phyloP scores from a whole-genome alignment of 2,888 invertebrate species.

The Heteromurus nitidus region DNA sequence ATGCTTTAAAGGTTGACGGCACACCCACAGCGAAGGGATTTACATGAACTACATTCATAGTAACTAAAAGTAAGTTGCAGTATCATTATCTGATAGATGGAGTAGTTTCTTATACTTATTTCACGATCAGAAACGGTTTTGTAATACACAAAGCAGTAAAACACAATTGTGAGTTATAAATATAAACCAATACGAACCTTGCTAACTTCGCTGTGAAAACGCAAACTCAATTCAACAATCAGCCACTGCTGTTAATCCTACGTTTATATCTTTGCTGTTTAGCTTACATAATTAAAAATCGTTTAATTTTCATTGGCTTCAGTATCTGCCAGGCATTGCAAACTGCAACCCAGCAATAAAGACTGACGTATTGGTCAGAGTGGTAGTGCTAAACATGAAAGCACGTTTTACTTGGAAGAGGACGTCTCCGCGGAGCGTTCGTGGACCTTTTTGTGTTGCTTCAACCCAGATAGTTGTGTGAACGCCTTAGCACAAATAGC shows the following conservation, averaged over 20 bases:
- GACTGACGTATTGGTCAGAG: constrained; percentile 38
- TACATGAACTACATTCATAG: too few species aligned
- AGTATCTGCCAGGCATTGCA: background rate
- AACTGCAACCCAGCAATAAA: constrained; percentile 14
- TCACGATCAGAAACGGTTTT: too few species aligned
- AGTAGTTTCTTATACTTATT: too few species aligned
- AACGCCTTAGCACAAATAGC: constrained; percentile 48
- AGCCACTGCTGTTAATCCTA: background rate
- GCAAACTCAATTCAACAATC: background rate
- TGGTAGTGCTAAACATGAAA: constrained; percentile 32
- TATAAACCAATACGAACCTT: too few species aligned
- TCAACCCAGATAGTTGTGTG: constrained; percentile 53
- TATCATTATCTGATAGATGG: too few species aligned
- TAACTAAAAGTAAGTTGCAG: too few species aligned
- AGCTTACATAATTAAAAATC: constrained; percentile 17
- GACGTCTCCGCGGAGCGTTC: constrained; percentile 43
- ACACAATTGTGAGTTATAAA: too few species aligned
- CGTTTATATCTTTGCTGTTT: background rate
- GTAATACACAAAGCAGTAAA: too few species aligned
- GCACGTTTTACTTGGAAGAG: constrained; percentile 50
- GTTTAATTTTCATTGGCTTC: constrained; percentile 9
- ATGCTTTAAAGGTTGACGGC: constrained; percentile 38
- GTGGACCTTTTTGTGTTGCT: constrained; percentile 55
- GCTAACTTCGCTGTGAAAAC: too few species aligned
- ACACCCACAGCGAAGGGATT: too few species aligned